A percentile compares a stretch with the other conserved stretches of the same genome.
Conservation (phyloP, 1,140 invertebrate species). For the Halyomorpha halys region DNA sequence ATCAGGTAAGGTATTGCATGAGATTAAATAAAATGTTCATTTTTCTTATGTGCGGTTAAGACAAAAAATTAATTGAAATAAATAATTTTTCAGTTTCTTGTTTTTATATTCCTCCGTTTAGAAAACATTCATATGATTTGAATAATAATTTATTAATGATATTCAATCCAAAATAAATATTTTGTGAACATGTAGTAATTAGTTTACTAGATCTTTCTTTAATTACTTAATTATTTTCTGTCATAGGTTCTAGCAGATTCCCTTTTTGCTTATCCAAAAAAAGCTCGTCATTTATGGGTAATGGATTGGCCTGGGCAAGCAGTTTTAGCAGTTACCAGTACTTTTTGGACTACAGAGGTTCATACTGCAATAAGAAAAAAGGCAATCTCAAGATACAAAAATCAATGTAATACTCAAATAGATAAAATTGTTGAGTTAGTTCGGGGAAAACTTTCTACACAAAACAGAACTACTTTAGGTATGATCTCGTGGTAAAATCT, state of each 20-base stretch:
- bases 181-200: too few species aligned
- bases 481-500: slow-evolving; percentile 21
- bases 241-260: slow-evolving; percentile 41
- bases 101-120: too few species aligned
- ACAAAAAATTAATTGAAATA: too few species aligned
- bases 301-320: slow-evolving; percentile 80
- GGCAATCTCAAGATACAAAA: slow-evolving; percentile 44
- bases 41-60: too few species aligned
- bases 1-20: slow-evolving; percentile 35
- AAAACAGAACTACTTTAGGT: slow-evolving; percentile 85
- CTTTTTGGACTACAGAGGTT: slow-evolving; percentile 83
- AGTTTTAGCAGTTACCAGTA: slow-evolving; percentile 73
- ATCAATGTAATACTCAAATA: slow-evolving; percentile 53
- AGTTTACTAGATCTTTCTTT: too few species aligned
- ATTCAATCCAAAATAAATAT: too few species aligned
- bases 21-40: too few species aligned
- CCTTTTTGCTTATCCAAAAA: slow-evolving; percentile 53
- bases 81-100: too few species aligned
- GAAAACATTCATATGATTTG: too few species aligned
- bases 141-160: too few species aligned
- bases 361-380: slow-evolving; percentile 53
- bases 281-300: slow-evolving; percentile 66
- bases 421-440: slow-evolving; percentile 81
- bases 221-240: too few species aligned
- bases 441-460: slow-evolving; percentile 69